A percentile compares a stretch with the other conserved stretches of the same genome.
Conservation (phyloP, 1,140 invertebrate genomes). For the Rhagoletis pomonella region DNA sequence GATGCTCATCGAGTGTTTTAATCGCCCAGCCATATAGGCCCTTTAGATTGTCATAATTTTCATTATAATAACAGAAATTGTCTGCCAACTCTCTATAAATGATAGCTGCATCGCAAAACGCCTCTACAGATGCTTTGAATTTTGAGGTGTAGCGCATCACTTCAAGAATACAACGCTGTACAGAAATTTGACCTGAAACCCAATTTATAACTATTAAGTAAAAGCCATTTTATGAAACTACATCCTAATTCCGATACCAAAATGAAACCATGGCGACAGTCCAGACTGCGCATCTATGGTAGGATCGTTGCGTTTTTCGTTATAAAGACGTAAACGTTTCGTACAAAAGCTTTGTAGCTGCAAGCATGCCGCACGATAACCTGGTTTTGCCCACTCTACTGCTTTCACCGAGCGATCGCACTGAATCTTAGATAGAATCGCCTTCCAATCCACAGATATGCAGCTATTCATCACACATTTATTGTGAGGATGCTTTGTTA, state of each 20-base stretch:
- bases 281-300: conserved; percentile 83
- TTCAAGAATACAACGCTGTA: conserved; percentile 86
- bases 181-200: conserved; percentile 84
- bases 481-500: conserved; percentile 84
- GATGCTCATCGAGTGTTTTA: conserved; percentile 82
- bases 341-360: conserved; percentile 84
- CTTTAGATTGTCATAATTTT: conserved; percentile 87
- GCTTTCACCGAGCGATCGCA: conserved; percentile 83
- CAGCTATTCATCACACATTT: neutral
- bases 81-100: conserved; percentile 89
- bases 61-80: conserved; percentile 94
- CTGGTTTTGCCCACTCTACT: conserved; percentile 85
- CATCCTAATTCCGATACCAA: conserved; percentile 76
- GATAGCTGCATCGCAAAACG: conserved; percentile 91
- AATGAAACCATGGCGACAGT: conserved; percentile 94
- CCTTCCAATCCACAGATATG: conserved; percentile 79
- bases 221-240: neutral
- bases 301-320: conserved; percentile 87
- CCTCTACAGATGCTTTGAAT: conserved; percentile 82
- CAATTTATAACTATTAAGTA: neutral
- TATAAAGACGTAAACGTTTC: conserved; percentile 82
- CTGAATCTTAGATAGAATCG: conserved; percentile 78
- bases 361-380: conserved; percentile 81
- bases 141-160: conserved; percentile 81
- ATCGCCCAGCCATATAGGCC: conserved; percentile 89